Conservation (phyloP, 2,113 vertebrate genomes). For the Acanthisitta chloris region DNA sequence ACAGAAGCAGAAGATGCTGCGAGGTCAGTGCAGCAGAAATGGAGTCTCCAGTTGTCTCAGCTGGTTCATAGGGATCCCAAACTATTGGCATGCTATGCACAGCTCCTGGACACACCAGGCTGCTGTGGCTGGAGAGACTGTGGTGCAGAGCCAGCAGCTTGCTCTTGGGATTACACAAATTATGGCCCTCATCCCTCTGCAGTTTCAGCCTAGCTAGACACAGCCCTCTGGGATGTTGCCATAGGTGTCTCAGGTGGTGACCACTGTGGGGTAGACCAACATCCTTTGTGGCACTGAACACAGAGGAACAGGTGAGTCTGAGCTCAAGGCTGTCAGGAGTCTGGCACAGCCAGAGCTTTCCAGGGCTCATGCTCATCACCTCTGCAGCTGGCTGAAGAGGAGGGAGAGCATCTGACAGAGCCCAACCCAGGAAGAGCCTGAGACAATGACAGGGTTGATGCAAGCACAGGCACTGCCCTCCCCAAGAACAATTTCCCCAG, state of each 20-base stretch:
- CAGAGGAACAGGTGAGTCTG: neutral
- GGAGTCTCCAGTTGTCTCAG: neutral
- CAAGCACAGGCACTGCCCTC: neutral
- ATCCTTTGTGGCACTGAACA: neutral
- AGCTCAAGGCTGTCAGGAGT: neutral
- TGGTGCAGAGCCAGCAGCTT: neutral
- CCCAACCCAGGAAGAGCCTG: neutral
- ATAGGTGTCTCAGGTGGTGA: neutral
- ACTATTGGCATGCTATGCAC: neutral
- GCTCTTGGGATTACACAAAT: neutral
- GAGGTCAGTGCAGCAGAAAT: neutral
- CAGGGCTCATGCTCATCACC: neutral
- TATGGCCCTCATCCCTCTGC: neutral
- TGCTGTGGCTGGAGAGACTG: neutral
- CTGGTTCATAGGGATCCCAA: neutral
- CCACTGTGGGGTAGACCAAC: neutral
- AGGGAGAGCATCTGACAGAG: neutral
- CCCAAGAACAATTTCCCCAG: neutral
- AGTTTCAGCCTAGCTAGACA: neutral
- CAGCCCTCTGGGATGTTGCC: neutral
- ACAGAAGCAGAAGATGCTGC: neutral
- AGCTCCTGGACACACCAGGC: neutral
- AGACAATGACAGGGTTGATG: neutral
- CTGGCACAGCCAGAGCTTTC: neutral
- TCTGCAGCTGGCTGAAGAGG: neutral